These are phyloP conservation scores for Corapipo altera DNA, from an alignment of 2,113 vertebrate genomes.

Conservation along the genomic window DNA sequence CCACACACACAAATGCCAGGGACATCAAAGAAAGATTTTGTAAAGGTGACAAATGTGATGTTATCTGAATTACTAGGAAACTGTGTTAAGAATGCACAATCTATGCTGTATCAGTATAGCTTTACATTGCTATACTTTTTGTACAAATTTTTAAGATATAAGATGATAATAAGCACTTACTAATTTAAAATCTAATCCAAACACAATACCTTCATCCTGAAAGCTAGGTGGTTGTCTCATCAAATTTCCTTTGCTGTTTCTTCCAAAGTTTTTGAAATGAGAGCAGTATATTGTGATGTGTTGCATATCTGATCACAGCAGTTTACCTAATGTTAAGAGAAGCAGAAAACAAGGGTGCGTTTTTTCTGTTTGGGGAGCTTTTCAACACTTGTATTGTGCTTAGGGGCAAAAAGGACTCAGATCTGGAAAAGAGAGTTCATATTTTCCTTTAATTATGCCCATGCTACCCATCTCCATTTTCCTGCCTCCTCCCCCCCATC, in stretches of 20 bases:
- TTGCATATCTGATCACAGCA: not conserved
- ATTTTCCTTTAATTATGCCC: not conserved
- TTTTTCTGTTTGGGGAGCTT: not conserved
- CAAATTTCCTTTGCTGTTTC: not conserved
- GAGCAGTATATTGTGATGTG: not conserved
- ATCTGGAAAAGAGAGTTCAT: not conserved
- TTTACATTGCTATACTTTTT: not conserved
- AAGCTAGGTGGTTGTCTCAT: not conserved
- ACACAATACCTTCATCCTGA: not conserved
- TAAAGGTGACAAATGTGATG: conserved; percentile 1
- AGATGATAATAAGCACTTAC: not conserved
- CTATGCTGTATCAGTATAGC: not conserved
- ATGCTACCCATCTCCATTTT: not conserved
- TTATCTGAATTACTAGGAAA: not conserved
- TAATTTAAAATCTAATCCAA: not conserved
- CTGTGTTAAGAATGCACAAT: not conserved
- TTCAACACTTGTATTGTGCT: not conserved
- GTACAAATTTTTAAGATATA: not conserved
- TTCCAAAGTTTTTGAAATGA: not conserved
- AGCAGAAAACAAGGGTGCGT: not conserved
- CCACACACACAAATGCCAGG: not conserved
- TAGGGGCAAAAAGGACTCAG: not conserved
- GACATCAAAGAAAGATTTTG: not conserved
- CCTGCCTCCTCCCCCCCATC: rapidly evolving
- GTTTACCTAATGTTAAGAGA: not conserved